These are phyloP conservation scores for Cancer borealis DNA, from an alignment of 2,888 invertebrate species.

Conservation along the genomic window DNA sequence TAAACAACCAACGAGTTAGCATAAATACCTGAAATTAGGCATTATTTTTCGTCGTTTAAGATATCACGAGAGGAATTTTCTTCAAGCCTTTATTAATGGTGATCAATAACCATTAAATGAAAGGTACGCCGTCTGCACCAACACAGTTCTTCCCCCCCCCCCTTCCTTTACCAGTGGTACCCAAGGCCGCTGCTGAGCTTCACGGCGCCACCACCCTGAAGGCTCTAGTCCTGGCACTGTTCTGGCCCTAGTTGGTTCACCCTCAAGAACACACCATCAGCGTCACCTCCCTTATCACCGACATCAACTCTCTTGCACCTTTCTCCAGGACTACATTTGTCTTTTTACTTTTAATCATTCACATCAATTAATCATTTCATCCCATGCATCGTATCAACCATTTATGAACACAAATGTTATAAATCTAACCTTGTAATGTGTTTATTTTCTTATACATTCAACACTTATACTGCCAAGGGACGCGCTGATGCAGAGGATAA, in stretches of 20 bases:
- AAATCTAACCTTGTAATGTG: not conserved
- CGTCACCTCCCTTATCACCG: constrained; percentile 16
- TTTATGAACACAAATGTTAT: not conserved
- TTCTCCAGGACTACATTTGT: not conserved
- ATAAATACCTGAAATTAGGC: not conserved
- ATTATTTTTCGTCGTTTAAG: not conserved
- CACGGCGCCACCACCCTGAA: not conserved
- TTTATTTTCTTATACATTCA: not conserved
- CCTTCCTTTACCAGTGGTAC: not conserved
- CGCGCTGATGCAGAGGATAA: no score
- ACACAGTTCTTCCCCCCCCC: not conserved
- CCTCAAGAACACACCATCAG: not conserved
- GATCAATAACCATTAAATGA: not conserved
- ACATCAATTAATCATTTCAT: not conserved
- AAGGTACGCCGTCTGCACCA: not conserved
- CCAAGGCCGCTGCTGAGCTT: not conserved
- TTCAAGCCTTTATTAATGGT: not conserved
- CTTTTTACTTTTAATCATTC: not conserved
- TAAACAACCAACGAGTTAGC: not conserved
- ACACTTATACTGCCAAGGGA: no score
- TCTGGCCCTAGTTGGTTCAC: not conserved
- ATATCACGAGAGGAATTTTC: not conserved
- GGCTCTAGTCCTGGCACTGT: not conserved
- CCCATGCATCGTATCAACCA: not conserved
- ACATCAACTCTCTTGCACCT: not conserved